Evolutionary conservation across 2,888 invertebrate genomes (phyloP).

Genomic region (Epinotia brunnichana): DNA sequence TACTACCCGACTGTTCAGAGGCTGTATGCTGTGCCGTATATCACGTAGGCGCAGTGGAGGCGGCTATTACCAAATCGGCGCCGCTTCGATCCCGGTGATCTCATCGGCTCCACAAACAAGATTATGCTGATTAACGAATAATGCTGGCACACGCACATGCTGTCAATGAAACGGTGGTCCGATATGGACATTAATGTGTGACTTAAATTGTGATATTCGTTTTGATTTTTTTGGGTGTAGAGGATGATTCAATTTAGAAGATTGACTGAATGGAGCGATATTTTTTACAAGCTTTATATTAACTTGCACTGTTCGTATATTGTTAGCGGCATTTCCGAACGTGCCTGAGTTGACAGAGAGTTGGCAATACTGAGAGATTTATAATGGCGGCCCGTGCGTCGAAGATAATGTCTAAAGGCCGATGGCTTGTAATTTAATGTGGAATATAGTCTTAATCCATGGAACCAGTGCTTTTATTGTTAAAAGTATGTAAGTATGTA

Average conservation of each 20-base stretch:
- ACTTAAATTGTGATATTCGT: conserved; percentile 7
- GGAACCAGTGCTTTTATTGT: no score
- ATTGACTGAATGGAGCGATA: not conserved
- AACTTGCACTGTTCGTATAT: no score
- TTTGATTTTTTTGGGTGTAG: conserved; percentile 9
- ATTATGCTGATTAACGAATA: conserved; percentile 37
- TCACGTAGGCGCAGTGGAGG: conserved; percentile 52
- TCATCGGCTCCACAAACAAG: conserved; percentile 50
- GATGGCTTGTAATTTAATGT: no score
- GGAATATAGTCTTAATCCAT: no score
- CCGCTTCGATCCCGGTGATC: conserved; percentile 59
- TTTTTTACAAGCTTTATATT: no score
- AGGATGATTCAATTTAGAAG: conserved; percentile 18
- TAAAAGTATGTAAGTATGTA: no score
- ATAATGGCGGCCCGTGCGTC: no score
- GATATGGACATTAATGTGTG: conserved; percentile 29
- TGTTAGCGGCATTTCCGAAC: no score
- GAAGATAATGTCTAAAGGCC: no score
- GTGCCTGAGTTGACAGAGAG: no score
- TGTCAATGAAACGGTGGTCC: conserved; percentile 13
- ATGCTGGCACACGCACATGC: conserved; percentile 19
- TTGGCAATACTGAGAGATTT: no score
- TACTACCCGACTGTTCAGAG: not conserved
- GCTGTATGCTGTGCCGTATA: conserved; percentile 9
- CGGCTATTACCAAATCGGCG: conserved; percentile 54